A percentile compares a stretch with the other conserved stretches of the same genome.
Conservation (phyloP, 2,888 invertebrate genomes). For the Lochmaea crataegi region DNA sequence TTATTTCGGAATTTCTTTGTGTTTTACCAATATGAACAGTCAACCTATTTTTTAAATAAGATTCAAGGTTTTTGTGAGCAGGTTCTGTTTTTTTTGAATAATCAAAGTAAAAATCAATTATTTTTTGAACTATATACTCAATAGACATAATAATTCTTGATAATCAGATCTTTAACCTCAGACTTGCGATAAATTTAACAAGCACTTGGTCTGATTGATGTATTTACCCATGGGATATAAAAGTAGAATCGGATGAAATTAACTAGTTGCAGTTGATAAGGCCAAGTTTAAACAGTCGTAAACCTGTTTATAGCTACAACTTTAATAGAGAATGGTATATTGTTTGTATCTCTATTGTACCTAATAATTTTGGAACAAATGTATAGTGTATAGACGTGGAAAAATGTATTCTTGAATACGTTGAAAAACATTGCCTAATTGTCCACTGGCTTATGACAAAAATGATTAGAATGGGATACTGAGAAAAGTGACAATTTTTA, state of each 20-base stretch:
- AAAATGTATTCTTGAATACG: too few relatives aligned
- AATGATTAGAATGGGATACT: too few relatives aligned
- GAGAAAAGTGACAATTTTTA: too few relatives aligned
- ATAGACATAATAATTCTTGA: background rate
- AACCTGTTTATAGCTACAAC: constrained; percentile 3
- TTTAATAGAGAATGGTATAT: background rate
- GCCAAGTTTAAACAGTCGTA: constrained; percentile 5
- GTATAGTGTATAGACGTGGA: too few relatives aligned
- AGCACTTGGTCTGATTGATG: constrained; percentile 10
- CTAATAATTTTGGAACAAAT: background rate
- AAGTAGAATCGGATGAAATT: constrained; percentile 6
- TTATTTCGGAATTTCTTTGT: too few relatives aligned
- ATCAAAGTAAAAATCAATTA: too few relatives aligned
- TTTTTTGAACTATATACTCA: background rate
- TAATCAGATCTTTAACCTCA: background rate
- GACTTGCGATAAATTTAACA: constrained; percentile 6
- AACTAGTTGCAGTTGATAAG: constrained; percentile 16
- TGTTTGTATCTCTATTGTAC: background rate
- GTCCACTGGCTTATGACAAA: too few relatives aligned
- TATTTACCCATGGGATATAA: constrained; percentile 1
- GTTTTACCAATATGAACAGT: too few relatives aligned
- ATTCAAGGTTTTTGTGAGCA: too few relatives aligned
- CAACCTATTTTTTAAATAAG: too few relatives aligned
- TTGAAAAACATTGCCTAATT: too few relatives aligned
- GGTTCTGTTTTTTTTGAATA: too few relatives aligned